A percentile compares a stretch with the other conserved stretches of the same genome.
Evolutionary conservation across 23 tunicate species (phyloP).

Genomic region (Ciona savignyi): DNA sequence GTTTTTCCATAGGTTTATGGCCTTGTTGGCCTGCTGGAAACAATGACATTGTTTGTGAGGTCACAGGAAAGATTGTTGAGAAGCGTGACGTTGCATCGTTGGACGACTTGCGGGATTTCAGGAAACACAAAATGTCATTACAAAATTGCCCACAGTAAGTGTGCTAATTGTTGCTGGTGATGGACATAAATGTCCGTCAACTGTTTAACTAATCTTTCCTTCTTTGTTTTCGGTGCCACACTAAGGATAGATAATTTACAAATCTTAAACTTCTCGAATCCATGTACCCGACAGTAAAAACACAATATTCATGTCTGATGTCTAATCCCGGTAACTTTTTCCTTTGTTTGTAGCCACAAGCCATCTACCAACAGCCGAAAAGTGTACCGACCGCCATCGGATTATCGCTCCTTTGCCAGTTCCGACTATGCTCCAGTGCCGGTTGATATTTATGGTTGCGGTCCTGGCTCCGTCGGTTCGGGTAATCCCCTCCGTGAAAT

Average conservation of each 20-base stretch:
- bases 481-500: constrained; percentile 18
- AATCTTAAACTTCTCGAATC: too few relatives aligned
- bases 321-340: too few relatives aligned
- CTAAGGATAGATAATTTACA: too few relatives aligned
- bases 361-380: too few relatives aligned
- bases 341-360: too few relatives aligned
- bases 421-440: constrained; percentile 10
- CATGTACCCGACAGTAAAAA: too few relatives aligned
- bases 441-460: constrained; percentile 33
- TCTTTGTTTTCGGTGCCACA: too few relatives aligned
- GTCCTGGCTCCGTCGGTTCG: constrained; percentile 16
- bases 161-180: neutral
- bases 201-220: too few relatives aligned
- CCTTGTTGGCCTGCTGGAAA: constrained; percentile 73
- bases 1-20: constrained; percentile 66
- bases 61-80: constrained; percentile 58
- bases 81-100: constrained; percentile 36
- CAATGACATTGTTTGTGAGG: constrained; percentile 27
- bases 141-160: neutral
- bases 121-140: constrained; percentile 1
- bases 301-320: too few relatives aligned
- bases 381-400: neutral
- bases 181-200: too few relatives aligned
- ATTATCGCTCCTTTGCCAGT: constrained; percentile 5
- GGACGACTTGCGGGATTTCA: constrained; percentile 44